phyloP scores from a whole-genome alignment of 2,888 invertebrate genomes.

The Mechanitis messenoides region DNA sequence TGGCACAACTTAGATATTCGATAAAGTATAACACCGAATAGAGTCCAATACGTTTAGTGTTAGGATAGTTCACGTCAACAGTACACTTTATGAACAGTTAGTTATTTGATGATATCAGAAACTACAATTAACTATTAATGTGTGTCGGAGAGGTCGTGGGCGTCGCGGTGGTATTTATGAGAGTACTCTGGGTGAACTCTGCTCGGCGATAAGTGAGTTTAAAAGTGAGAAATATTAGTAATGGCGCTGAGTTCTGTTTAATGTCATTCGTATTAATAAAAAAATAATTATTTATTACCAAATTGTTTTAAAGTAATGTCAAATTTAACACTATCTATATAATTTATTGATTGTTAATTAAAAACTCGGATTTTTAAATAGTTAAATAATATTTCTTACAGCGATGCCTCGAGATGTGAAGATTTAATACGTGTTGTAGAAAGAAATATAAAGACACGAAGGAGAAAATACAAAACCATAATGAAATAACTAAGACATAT shows the following conservation, averaged over 20 bases:
- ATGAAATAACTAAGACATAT: too few relatives aligned
- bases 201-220: constrained; percentile 48
- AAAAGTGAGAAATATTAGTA: constrained; percentile 47
- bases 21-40: constrained; percentile 36
- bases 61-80: constrained; percentile 74
- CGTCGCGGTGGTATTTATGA: constrained; percentile 54
- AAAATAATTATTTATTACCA: too few relatives aligned
- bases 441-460: too few relatives aligned
- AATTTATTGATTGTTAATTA: too few relatives aligned
- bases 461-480: too few relatives aligned
- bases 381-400: too few relatives aligned
- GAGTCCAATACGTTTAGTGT: constrained; percentile 38
- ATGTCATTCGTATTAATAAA: constrained; percentile 4
- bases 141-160: constrained; percentile 60
- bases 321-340: too few relatives aligned
- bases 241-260: constrained; percentile 21
- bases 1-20: too few relatives aligned
- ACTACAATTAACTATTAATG: constrained; percentile 75
- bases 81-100: constrained; percentile 74
- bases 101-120: constrained; percentile 71
- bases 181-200: constrained; percentile 40
- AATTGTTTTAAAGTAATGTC: too few relatives aligned
- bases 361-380: too few relatives aligned
- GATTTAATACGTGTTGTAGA: too few relatives aligned
- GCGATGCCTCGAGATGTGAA: too few relatives aligned